Evolutionary conservation across 2,113 vertebrate genomes (phyloP).

Genomic region (Fulica atra): DNA sequence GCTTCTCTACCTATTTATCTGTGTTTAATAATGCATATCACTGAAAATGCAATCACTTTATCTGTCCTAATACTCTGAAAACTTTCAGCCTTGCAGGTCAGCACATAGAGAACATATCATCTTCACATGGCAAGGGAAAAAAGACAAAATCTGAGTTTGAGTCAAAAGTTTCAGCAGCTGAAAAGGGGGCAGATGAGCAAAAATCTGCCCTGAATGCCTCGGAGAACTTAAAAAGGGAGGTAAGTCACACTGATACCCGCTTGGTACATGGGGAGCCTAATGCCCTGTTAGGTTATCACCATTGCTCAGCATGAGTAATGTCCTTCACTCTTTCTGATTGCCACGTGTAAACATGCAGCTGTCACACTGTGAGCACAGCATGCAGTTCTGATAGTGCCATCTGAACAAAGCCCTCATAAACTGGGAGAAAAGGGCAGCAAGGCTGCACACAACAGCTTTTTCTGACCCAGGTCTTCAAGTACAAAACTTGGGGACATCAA

Average conservation of each 20-base stretch:
- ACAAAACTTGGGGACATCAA: background rate
- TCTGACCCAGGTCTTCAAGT: background rate
- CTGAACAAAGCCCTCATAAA: background rate
- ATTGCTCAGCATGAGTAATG: background rate
- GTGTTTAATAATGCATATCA: background rate
- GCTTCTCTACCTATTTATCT: slow-evolving; percentile 14
- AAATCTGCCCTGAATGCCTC: slow-evolving; percentile 77
- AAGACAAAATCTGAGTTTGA: slow-evolving; percentile 79
- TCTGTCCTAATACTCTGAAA: background rate
- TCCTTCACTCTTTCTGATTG: background rate
- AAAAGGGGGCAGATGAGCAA: slow-evolving; percentile 56
- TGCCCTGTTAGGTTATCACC: background rate
- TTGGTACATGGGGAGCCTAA: background rate
- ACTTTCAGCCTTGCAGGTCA: slow-evolving; percentile 77
- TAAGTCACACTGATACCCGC: slow-evolving; percentile 18
- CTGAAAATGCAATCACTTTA: background rate
- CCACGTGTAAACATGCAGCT: background rate
- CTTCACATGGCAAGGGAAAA: slow-evolving; percentile 78
- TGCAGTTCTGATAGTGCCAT: background rate
- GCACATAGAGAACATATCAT: slow-evolving; percentile 80
- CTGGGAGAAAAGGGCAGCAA: background rate
- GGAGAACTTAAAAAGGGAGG: slow-evolving; percentile 78
- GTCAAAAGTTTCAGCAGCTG: slow-evolving; percentile 66
- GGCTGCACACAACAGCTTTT: background rate
- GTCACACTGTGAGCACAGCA: background rate